Evolutionary conservation across 2,797 vertebrate species (phyloP), one percentile per base, ranked within the genome.

Genomic region (Cyclura pinguis): DNA sequence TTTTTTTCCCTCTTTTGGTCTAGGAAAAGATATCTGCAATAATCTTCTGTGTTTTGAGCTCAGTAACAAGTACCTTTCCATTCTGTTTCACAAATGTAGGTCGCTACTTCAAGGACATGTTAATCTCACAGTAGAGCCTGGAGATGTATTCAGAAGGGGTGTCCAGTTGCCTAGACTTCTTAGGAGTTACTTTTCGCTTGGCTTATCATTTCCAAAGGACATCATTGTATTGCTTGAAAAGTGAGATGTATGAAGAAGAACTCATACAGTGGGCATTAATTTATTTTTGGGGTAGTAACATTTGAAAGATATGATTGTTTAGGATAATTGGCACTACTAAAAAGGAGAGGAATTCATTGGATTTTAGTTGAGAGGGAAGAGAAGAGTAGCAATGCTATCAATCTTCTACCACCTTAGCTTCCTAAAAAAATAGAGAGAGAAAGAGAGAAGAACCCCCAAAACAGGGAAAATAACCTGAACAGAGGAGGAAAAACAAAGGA

Each of bases 51-150:
- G 38, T 85, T 80, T 80, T 55, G 42, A 85, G 18, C 16, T 85
- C 24, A 77, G 64, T 67, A 38, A 90, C 84, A 59, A 55, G 82
- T 73, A n/a, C 18, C 35, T 59, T 64, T 50, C 22, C 59, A 64
- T 64, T 84, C 32, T 50, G 22, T 73, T 62, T 59, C 50, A 59
- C 2, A 12, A 32, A 57, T 87, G 38, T 73, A 27, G 84, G 10
- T 55, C 57, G 24, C 32, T 38, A 35, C 32, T 86, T 86, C 52
- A 74, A 77, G 35, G 14, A 69, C 85, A 22, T 27, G 10, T 38
- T 85, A 78, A 59, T 72, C 59, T 69, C 35, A 74, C 6, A 73
- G 27, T n/a, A 90, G 77, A 90, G 84, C 59, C 35, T 80, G 64
- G 27, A 57, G 32, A 35, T 73, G 1, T 42, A 84, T 84, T 87